Conservation (phyloP, 2,113 vertebrate genomes). For the Opisthocomus hoazin region DNA sequence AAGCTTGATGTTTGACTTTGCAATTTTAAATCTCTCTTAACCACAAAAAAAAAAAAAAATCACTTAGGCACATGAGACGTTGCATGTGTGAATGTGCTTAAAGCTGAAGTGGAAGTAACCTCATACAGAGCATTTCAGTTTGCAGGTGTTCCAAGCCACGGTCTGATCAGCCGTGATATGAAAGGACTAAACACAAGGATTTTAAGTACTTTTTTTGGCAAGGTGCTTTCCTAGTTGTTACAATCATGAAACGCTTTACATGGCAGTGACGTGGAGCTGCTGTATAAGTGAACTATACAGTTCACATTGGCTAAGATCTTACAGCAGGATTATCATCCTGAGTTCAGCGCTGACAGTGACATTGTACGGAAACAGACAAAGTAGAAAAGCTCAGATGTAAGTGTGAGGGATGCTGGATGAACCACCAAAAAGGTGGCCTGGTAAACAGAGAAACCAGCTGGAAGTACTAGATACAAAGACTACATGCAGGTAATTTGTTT, state of each 20-base stretch:
- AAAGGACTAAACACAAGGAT: conserved; percentile 9
- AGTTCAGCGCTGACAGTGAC: background rate
- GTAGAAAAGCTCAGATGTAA: background rate
- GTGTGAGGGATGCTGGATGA: background rate
- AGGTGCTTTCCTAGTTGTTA: conserved; percentile 1
- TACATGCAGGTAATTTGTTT: background rate
- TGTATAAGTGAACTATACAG: background rate
- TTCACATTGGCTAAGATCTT: background rate
- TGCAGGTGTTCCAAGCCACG: conserved; percentile 16
- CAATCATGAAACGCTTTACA: conserved; percentile 15
- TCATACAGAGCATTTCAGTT: background rate
- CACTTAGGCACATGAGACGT: fast-evolving
- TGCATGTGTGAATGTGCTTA: background rate
- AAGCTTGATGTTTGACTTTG: background rate
- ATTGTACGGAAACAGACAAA: background rate
- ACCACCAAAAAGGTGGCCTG: too few species aligned
- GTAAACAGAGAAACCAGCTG: background rate
- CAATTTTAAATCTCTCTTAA: background rate
- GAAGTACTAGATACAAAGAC: background rate
- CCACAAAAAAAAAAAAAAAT: too few species aligned
- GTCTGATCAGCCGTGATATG: conserved; percentile 4
- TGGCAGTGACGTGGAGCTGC: background rate
- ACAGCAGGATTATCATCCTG: background rate
- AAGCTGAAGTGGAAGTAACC: background rate
- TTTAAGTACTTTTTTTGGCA: conserved; percentile 49